phyloP scores from a whole-genome alignment of 2,797 vertebrate genomes.

The Selene dorsalis region DNA sequence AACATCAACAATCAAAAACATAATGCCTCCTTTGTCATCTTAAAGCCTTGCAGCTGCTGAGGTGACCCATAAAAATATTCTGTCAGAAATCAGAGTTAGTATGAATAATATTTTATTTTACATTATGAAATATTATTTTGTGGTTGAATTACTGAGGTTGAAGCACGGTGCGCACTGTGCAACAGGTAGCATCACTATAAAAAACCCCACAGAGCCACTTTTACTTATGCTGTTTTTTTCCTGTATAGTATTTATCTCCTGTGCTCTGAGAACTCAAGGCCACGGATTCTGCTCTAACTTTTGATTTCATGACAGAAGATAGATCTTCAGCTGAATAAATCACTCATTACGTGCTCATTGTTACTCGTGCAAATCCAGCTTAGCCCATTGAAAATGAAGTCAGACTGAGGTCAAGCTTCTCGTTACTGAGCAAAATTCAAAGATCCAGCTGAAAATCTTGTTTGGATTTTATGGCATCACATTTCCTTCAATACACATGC shows the following conservation, averaged over 20 bases:
- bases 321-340: background rate
- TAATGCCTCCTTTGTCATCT: background rate
- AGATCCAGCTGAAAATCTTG: background rate
- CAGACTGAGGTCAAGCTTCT: constrained; percentile 9
- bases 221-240: background rate
- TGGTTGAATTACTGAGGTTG: background rate
- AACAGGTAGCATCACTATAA: constrained; percentile 37
- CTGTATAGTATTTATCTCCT: background rate
- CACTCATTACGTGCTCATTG: background rate
- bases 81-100: constrained; percentile 7
- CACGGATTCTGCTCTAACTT: constrained; percentile 9
- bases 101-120: background rate
- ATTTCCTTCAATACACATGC: background rate
- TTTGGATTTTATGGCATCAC: constrained; percentile 18
- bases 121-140: background rate
- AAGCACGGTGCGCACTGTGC: background rate
- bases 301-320: constrained; percentile 1
- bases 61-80: background rate
- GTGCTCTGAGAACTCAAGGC: background rate
- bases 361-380: constrained; percentile 20
- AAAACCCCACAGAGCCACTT: background rate
- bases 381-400: background rate
- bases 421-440: constrained; percentile 15
- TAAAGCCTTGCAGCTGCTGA: background rate
- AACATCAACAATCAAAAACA: background rate